Conservation (phyloP, 1,140 invertebrate genomes). For the Hycleus phaleratus region DNA sequence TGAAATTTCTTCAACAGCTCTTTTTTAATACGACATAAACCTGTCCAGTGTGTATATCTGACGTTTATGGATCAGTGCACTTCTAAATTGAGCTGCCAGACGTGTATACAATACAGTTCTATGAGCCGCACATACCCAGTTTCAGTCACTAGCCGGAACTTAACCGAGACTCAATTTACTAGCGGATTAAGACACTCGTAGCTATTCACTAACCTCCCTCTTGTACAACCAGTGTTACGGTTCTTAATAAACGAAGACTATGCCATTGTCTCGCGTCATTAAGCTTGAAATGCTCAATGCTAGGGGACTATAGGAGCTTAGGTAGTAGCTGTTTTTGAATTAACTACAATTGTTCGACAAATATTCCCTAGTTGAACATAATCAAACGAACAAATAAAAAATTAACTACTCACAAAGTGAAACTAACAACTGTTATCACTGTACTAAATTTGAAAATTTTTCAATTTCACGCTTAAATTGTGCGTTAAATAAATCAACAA, state of each 20-base stretch:
- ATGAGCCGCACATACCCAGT: conserved; percentile 24
- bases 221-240: conserved; percentile 40
- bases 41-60: conserved; percentile 24
- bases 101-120: conserved; percentile 31
- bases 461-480: no score
- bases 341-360: conserved; percentile 36
- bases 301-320: conserved; percentile 33
- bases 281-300: conserved; percentile 37
- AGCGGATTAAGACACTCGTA: conserved; percentile 42
- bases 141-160: conserved; percentile 35
- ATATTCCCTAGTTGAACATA: conserved; percentile 13
- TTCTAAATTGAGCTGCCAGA: conserved; percentile 30
- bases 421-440: no score
- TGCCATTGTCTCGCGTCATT: conserved; percentile 42
- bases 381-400: conserved; percentile 2
- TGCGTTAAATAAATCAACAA: no score
- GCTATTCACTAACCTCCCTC: conserved; percentile 40
- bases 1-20: conserved; percentile 17
- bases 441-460: no score
- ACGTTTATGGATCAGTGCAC: conserved; percentile 31
- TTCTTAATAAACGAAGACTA: conserved; percentile 44
- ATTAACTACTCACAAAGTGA: background rate
- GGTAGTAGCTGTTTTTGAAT: conserved; percentile 40
- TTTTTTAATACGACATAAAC: conserved; percentile 22
- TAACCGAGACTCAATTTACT: conserved; percentile 41